phyloP scores from a whole-genome alignment of 2,888 invertebrate genomes.

The Limnephilus rhombicus region DNA sequence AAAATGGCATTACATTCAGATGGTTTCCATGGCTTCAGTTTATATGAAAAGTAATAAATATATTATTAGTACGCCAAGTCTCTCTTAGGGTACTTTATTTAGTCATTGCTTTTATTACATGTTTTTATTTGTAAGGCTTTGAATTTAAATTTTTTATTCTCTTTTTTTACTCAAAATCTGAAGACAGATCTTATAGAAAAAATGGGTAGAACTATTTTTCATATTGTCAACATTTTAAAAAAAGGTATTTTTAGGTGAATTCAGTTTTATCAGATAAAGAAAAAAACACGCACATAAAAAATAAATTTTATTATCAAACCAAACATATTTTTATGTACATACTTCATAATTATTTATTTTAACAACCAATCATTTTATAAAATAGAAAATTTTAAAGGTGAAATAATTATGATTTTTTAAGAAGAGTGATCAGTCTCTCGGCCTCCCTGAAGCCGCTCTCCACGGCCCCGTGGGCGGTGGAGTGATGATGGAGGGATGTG shows the following conservation, averaged over 20 bases:
- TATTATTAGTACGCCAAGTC: too few species aligned
- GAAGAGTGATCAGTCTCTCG: conserved; percentile 75
- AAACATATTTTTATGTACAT: neutral
- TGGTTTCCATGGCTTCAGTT: too few species aligned
- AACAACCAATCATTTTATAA: neutral
- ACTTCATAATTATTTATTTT: neutral
- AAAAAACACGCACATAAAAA: conserved; percentile 19
- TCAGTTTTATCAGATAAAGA: neutral
- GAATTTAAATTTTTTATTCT: too few species aligned
- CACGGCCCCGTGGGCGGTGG: conserved; percentile 85
- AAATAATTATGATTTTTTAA: conserved; percentile 58
- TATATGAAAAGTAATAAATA: too few species aligned
- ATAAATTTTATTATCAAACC: conserved; percentile 42
- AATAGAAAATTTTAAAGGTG: neutral
- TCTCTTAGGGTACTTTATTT: too few species aligned
- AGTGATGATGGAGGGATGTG: conserved; percentile 81
- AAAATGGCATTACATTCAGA: too few species aligned
- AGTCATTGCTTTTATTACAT: too few species aligned
- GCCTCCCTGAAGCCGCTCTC: conserved; percentile 87
- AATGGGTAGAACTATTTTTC: too few species aligned
- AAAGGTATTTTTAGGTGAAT: neutral
- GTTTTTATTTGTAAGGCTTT: too few species aligned
- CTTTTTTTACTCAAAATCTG: too few species aligned
- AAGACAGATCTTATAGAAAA: too few species aligned
- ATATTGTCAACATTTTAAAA: neutral